phyloP scores from a whole-genome alignment of 2,888 invertebrate genomes.

The Hydrotaea diabolus region DNA sequence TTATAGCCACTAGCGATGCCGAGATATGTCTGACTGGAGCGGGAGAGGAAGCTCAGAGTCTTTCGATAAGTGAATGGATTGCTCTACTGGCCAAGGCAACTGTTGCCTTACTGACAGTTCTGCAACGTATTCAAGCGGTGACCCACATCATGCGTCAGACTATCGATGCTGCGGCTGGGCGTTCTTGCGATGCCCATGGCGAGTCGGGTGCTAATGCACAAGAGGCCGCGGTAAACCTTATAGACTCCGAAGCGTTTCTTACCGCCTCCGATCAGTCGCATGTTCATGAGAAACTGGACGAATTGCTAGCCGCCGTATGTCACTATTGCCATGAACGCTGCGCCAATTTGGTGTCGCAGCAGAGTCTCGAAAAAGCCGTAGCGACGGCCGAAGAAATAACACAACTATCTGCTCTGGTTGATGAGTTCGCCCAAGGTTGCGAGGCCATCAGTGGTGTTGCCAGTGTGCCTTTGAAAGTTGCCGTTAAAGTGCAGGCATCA shows the following conservation, averaged over 20 bases:
- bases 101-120: conserved; percentile 85
- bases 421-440: conserved; percentile 89
- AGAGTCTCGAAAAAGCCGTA: conserved; percentile 86
- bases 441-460: conserved; percentile 87
- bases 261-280: conserved; percentile 86
- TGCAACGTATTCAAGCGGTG: conserved; percentile 88
- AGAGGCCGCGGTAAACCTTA: conserved; percentile 81
- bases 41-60: conserved; percentile 81
- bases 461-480: conserved; percentile 89
- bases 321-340: conserved; percentile 96
- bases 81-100: conserved; percentile 85
- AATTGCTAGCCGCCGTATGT: conserved; percentile 90
- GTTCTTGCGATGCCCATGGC: conserved; percentile 78
- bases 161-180: conserved; percentile 85
- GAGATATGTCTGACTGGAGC: conserved; percentile 83
- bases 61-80: conserved; percentile 87
- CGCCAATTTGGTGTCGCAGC: conserved; percentile 92
- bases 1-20: conserved; percentile 83
- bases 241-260: conserved; percentile 86
- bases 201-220: conserved; percentile 42
- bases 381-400: conserved; percentile 89
- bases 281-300: conserved; percentile 87
- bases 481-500: conserved; percentile 93
- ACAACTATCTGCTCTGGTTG: conserved; percentile 88
- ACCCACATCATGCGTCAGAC: conserved; percentile 90